Conservation (phyloP, 1,140 invertebrate genomes). For the Drosophila tani region DNA sequence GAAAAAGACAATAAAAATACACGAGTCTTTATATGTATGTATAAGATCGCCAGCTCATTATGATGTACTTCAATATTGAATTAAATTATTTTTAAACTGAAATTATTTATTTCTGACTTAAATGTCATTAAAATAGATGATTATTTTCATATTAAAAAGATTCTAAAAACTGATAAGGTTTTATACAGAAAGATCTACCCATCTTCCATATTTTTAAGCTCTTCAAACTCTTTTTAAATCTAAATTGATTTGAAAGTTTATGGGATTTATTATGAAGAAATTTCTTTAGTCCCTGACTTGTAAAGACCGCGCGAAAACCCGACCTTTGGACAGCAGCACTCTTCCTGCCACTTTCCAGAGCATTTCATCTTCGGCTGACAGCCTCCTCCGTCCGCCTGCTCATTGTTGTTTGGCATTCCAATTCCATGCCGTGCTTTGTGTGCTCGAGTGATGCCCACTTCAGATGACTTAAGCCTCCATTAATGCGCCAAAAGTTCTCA, state of each 20-base stretch:
- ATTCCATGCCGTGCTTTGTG: slow-evolving; percentile 39
- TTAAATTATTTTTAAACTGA: too few species aligned
- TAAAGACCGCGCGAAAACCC: background rate
- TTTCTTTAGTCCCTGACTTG: background rate
- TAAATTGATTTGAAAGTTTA: background rate
- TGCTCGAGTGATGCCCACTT: slow-evolving; percentile 63
- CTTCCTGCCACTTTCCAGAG: slow-evolving; percentile 25
- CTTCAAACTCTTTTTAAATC: background rate
- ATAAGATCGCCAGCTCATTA: too few species aligned
- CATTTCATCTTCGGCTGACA: slow-evolving; percentile 39
- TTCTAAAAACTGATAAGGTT: background rate
- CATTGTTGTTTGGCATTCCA: slow-evolving; percentile 34
- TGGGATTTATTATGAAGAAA: background rate
- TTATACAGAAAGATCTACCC: background rate
- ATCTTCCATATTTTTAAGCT: too few species aligned
- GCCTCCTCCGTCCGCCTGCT: slow-evolving; percentile 8
- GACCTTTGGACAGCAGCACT: slow-evolving; percentile 4
- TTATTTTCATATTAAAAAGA: too few species aligned
- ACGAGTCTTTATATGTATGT: too few species aligned
- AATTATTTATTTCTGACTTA: too few species aligned
- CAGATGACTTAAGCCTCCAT: slow-evolving; percentile 68
- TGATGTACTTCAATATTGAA: too few species aligned
- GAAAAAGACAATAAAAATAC: too few species aligned
- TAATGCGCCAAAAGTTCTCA: slow-evolving; percentile 74
- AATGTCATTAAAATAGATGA: too few species aligned